Conservation (phyloP, 2,113 vertebrate species). For the Tachysurus vachellii region DNA sequence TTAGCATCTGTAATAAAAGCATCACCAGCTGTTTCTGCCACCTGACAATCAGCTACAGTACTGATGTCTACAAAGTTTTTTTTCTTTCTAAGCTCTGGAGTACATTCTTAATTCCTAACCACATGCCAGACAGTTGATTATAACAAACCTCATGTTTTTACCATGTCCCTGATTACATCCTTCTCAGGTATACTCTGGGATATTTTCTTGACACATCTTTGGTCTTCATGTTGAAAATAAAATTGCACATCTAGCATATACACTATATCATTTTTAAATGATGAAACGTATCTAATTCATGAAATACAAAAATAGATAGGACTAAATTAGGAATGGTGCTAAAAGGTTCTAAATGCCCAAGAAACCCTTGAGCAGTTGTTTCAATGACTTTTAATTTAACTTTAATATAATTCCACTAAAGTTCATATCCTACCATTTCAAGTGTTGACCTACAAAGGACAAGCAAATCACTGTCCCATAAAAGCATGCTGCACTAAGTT, state of each 20-base stretch:
- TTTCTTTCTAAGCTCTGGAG: neutral
- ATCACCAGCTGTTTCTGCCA: neutral
- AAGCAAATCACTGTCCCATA: neutral
- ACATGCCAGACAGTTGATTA: neutral
- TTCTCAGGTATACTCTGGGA: neutral
- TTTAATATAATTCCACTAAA: neutral
- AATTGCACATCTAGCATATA: neutral
- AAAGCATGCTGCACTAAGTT: neutral
- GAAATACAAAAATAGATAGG: neutral
- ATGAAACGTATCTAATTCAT: neutral
- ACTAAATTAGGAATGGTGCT: neutral
- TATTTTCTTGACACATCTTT: neutral
- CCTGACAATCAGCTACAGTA: constrained; percentile 3
- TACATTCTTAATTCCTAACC: constrained; percentile 5
- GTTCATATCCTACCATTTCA: neutral
- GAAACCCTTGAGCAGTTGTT: neutral
- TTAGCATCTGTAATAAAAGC: neutral
- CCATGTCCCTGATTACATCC: neutral
- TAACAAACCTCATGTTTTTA: constrained; percentile 1
- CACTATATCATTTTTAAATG: neutral
- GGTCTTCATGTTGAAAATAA: neutral
- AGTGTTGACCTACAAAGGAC: neutral
- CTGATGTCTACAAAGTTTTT: neutral
- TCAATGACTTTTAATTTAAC: neutral
- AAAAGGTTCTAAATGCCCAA: neutral